phyloP scores from a whole-genome alignment of 2,888 invertebrate genomes.

The Cryptocephalus primarius region DNA sequence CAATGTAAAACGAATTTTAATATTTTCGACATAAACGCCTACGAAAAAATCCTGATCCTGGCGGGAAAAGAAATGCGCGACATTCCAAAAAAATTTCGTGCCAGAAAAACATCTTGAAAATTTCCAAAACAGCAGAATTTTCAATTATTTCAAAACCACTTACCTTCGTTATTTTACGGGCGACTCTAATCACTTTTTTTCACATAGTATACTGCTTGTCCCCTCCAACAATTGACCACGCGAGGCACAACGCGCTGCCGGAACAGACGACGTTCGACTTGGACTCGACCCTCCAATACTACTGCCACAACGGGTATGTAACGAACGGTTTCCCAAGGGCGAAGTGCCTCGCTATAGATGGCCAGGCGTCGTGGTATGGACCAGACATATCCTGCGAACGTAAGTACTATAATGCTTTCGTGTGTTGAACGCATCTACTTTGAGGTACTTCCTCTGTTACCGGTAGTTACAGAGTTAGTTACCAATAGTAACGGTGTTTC shows the following conservation, averaged over 20 bases:
- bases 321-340: conserved; percentile 86
- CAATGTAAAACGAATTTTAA: no score
- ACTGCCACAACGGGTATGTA: conserved; percentile 89
- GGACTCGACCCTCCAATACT: conserved; percentile 84
- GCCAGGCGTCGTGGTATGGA: conserved; percentile 90
- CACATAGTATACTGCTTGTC: conserved; percentile 70
- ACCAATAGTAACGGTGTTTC: no score
- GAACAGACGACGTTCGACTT: conserved; percentile 84
- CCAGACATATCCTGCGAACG: conserved; percentile 94
- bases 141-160: no score
- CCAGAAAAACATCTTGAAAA: no score
- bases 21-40: no score
- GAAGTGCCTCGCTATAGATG: conserved; percentile 85
- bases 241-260: conserved; percentile 75
- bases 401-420: conserved; percentile 39
- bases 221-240: conserved; percentile 75
- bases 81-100: no score
- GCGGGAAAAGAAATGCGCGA: no score
- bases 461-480: no score
- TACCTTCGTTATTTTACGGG: no score
- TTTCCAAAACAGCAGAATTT: no score
- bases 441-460: background rate
- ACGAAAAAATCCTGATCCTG: no score
- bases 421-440: conserved; percentile 1
- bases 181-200: no score